phyloP scores from a whole-genome alignment of 2,113 vertebrate species.

The Pseudorasbora parva region DNA sequence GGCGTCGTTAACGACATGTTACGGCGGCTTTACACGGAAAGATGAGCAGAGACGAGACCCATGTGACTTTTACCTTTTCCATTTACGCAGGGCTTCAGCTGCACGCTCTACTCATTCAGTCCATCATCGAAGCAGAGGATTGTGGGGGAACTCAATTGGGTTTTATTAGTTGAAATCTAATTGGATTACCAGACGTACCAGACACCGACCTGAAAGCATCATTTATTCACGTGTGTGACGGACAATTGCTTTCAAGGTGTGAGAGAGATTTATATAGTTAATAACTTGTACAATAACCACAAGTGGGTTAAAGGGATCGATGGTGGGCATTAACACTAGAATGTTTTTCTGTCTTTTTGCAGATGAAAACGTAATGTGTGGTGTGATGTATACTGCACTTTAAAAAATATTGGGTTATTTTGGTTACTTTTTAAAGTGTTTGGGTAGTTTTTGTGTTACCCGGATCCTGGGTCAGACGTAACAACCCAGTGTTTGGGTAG shows the following conservation, averaged over 20 bases:
- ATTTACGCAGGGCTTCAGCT: neutral
- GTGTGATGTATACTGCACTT: neutral
- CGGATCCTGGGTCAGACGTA: too few species aligned
- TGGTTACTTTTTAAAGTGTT: too few species aligned
- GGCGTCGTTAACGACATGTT: neutral
- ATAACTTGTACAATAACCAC: constrained; percentile 24
- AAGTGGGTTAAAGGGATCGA: neutral
- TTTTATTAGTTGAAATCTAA: neutral
- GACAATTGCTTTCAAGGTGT: neutral
- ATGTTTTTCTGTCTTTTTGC: neutral
- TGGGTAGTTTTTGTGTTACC: too few species aligned
- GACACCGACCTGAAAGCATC: neutral
- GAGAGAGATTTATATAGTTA: constrained; percentile 41
- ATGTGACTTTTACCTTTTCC: constrained; percentile 29
- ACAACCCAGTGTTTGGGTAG: too few species aligned
- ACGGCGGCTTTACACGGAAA: neutral
- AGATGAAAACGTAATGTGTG: neutral
- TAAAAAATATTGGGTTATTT: too few species aligned
- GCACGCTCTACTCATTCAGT: neutral
- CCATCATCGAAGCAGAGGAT: neutral
- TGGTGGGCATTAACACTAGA: neutral
- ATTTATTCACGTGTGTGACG: neutral
- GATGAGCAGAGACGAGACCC: neutral
- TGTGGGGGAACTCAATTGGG: neutral
- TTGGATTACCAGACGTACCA: neutral